phyloP scores from a whole-genome alignment of 2,113 vertebrate genomes.

The Bombycilla garrulus region DNA sequence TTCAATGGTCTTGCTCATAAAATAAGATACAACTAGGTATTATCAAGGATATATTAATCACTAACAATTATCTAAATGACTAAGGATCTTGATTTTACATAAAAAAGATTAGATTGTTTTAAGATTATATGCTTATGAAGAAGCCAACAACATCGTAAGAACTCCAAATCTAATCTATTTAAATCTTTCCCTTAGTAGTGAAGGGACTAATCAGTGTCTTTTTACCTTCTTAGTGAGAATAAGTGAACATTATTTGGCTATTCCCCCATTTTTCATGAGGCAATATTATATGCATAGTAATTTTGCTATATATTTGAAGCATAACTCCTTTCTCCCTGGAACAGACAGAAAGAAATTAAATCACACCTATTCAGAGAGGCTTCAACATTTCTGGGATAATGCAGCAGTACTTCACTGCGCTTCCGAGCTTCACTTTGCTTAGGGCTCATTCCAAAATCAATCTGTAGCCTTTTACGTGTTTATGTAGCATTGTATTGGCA shows the following conservation, averaged over 20 bases:
- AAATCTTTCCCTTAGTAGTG: not conserved
- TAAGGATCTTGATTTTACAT: constrained; percentile 28
- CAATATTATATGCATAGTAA: not conserved
- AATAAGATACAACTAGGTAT: not conserved
- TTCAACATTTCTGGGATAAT: not conserved
- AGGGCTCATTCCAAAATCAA: constrained; percentile 11
- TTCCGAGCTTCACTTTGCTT: not conserved
- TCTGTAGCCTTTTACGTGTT: not conserved
- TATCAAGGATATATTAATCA: constrained; percentile 29
- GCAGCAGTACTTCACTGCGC: not conserved
- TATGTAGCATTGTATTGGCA: not conserved
- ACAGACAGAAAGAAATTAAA: not conserved
- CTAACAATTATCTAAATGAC: constrained; percentile 21
- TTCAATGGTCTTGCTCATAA: not conserved
- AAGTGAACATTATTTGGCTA: not conserved
- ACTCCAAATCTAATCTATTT: not conserved
- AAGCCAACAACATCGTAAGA: not conserved
- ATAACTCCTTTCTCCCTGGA: not conserved
- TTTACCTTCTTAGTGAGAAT: not conserved
- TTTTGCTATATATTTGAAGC: not conserved
- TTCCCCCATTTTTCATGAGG: not conserved
- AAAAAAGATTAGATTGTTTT: constrained; percentile 13
- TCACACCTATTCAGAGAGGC: not conserved
- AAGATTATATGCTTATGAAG: not conserved
- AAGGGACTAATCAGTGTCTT: not conserved